Conservation (phyloP, 2,113 vertebrate genomes). For the Lonchura striata region DNA sequence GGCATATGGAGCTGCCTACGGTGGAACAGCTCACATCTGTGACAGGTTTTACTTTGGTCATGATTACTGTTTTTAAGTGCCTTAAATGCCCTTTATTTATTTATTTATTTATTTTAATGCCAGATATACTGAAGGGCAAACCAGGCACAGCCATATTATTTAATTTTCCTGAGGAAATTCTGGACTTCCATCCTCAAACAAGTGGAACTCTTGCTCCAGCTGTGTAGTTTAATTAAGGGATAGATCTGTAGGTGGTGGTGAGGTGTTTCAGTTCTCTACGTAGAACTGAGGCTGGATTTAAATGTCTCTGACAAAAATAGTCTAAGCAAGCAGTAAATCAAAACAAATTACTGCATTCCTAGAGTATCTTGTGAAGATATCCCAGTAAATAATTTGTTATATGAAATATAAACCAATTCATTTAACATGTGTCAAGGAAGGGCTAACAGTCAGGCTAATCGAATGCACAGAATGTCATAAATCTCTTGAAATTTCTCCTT, state of each 20-base stretch:
- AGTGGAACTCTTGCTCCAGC: background rate
- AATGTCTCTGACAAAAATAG: background rate
- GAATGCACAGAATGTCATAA: background rate
- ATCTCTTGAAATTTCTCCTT: background rate
- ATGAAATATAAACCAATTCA: background rate
- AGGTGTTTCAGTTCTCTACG: background rate
- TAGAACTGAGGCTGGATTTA: background rate
- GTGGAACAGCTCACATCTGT: background rate
- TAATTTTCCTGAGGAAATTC: background rate
- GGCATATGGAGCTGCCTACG: background rate
- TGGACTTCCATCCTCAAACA: background rate
- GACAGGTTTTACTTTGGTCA: background rate
- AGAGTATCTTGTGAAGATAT: background rate
- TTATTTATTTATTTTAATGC: rapidly evolving
- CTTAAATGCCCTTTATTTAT: rapidly evolving
- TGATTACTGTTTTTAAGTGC: background rate
- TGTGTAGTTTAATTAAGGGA: background rate
- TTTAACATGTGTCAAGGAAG: background rate
- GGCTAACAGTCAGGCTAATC: background rate
- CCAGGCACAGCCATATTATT: background rate
- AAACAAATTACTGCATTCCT: background rate
- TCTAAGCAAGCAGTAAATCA: background rate
- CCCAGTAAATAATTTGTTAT: background rate
- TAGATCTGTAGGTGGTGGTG: background rate
- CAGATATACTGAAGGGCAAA: background rate